Conservation (phyloP, 2,113 vertebrate genomes). For the Burhinus oedicnemus region DNA sequence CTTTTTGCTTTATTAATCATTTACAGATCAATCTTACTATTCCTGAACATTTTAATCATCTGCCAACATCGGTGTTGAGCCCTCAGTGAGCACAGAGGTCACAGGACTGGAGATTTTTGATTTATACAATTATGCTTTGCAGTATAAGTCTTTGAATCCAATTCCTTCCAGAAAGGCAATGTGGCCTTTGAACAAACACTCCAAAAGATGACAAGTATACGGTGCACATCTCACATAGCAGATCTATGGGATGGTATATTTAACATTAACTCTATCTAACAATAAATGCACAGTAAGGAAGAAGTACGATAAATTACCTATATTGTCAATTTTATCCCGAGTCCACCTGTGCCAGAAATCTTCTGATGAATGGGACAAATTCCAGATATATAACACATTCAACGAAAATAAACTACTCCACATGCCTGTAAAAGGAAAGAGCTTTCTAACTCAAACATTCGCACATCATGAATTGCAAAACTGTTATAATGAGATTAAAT, state of each 20-base stretch:
- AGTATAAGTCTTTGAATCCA: background rate
- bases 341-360: slow-evolving; percentile 82
- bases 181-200: background rate
- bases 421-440: slow-evolving; percentile 65
- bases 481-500: background rate
- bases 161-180: background rate
- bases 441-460: background rate
- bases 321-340: slow-evolving; percentile 64
- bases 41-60: background rate
- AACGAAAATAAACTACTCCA: slow-evolving; percentile 84
- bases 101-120: background rate
- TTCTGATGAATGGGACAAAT: slow-evolving; percentile 73
- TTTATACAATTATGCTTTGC: background rate
- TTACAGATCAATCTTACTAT: background rate
- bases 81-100: background rate
- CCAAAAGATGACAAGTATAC: background rate
- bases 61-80: background rate
- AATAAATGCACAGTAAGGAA: background rate
- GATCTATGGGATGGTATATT: background rate
- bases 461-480: background rate
- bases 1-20: background rate
- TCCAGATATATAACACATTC: slow-evolving; percentile 81
- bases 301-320: slow-evolving; percentile 60
- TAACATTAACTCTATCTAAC: background rate
- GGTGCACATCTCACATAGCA: background rate